A percentile compares a stretch with the other conserved stretches of the same genome.
phyloP scores from a whole-genome alignment of 2,113 vertebrate genomes.

The Anser cygnoides region DNA sequence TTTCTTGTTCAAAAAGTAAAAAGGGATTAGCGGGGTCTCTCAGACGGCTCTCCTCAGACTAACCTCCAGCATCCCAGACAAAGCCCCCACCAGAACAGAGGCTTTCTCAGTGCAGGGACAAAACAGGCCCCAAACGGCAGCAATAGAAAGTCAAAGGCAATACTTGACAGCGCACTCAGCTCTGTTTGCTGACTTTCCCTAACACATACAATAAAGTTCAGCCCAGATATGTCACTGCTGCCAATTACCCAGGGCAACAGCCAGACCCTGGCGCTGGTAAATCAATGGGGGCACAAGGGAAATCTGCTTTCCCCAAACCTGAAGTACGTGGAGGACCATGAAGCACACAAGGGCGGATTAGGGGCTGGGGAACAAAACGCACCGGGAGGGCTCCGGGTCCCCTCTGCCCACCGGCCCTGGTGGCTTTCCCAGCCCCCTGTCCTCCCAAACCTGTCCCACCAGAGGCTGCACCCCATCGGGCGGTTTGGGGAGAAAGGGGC shows the following conservation, averaged over 20 bases:
- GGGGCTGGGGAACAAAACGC: background rate
- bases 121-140: constrained; percentile 53
- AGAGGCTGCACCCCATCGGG: rapidly evolving
- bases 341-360: constrained; percentile 30
- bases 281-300: constrained; percentile 30
- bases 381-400: background rate
- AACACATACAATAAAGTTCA: constrained; percentile 59
- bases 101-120: constrained; percentile 58
- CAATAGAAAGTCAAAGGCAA: constrained; percentile 64
- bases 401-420: background rate
- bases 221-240: constrained; percentile 58
- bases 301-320: constrained; percentile 36
- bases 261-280: background rate
- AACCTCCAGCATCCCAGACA: constrained; percentile 63
- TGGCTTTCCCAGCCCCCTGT: background rate
- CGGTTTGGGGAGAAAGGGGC: background rate
- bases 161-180: constrained; percentile 48
- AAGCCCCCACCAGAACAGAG: constrained; percentile 55
- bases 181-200: constrained; percentile 70
- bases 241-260: constrained; percentile 64
- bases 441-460: background rate
- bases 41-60: constrained; percentile 60
- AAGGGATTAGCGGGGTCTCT: constrained; percentile 73
- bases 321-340: constrained; percentile 36
- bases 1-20: constrained; percentile 74